These are phyloP conservation scores for Sicus ferrugineus DNA, from an alignment of 2,888 invertebrate genomes.

Conservation along the genomic window DNA sequence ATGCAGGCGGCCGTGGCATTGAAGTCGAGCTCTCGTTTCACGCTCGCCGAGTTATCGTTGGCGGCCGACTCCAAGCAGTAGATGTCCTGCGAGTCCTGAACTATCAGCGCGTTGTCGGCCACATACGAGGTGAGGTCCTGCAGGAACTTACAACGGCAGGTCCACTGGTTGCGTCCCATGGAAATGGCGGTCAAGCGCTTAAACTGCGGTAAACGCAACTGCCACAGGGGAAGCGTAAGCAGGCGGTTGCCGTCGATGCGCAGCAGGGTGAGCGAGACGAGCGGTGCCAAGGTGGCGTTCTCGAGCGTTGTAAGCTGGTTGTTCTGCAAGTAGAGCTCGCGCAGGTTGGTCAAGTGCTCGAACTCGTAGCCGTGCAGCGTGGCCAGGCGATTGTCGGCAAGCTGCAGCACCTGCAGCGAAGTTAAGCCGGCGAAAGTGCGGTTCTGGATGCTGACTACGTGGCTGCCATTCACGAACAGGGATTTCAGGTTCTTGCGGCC, in stretches of 20 bases:
- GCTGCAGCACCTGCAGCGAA: constrained; percentile 81
- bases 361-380: constrained; percentile 88
- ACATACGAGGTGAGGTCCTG: constrained; percentile 86
- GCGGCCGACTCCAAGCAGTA: constrained; percentile 74
- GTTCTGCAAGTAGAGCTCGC: constrained; percentile 85
- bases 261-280: constrained; percentile 81
- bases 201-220: constrained; percentile 63
- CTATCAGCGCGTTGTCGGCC: constrained; percentile 81
- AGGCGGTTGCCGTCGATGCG: constrained; percentile 86
- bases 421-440: constrained; percentile 89
- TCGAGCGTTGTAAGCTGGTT: constrained; percentile 82
- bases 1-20: constrained; percentile 79
- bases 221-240: constrained; percentile 84
- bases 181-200: constrained; percentile 63
- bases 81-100: constrained; percentile 81
- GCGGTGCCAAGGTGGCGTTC: constrained; percentile 80
- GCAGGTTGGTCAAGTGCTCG: constrained; percentile 79
- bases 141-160: constrained; percentile 89
- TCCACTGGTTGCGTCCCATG: constrained; percentile 86
- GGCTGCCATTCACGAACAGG: constrained; percentile 85
- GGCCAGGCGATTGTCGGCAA: constrained; percentile 83
- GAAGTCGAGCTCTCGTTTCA: constrained; percentile 81
- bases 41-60: constrained; percentile 26
- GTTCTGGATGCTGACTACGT: constrained; percentile 86
- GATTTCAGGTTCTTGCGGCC: constrained; percentile 90